Base-by-base conservation (phyloP, 2,888 invertebrate genomes). In the Drosophila incognita region DNA sequence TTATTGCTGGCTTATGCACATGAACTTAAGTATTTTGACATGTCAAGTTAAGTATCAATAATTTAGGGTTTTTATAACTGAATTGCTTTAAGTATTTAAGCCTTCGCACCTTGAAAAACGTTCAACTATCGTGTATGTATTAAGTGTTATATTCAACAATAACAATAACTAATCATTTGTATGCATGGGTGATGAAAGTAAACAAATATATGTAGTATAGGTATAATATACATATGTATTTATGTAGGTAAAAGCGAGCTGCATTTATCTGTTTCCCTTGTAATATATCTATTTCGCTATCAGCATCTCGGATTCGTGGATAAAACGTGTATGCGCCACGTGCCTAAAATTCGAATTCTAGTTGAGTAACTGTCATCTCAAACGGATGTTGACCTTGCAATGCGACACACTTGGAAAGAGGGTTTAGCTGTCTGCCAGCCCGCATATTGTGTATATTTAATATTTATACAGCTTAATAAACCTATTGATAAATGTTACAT, bases 311-410 rank as follows among this genome's bases (percentile, higher is more conserved):
- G 8, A 18, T 46, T 35, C 13, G 35, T 35, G 35, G 13, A 13
- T 35, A 35, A 13, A 2, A 5, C 0, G 40, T 21, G 40, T 4
- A 5, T 2, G 42, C 0, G 40, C 11, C 57, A 60, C 63, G 63
- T 54, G 77, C 8, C 49, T 42, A 49, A 40, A 51, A 59, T 24
- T 24, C 24, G 24, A 8, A 21, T 27, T 46, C 13, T 21, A 33
- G 29, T 7, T 24, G 33, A 21, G n/a, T 27, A 31, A 48, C 24
- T 58, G 33, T 18, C 36, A 21, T 56, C 62, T 40, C 40, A 33
- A 31, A 40, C 57, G 63, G 49, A 18, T 64, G 56, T 38, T 83
- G 75, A 88, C 83, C 71, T 88, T 87, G 73, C 60, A 69, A 67
- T 64, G 49, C 15, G 40, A 74, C 27, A 59, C 42, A 48, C 29